These are phyloP conservation scores for Manis javanica DNA, from an alignment of 2,797 vertebrate genomes.

Conservation along the genomic window DNA sequence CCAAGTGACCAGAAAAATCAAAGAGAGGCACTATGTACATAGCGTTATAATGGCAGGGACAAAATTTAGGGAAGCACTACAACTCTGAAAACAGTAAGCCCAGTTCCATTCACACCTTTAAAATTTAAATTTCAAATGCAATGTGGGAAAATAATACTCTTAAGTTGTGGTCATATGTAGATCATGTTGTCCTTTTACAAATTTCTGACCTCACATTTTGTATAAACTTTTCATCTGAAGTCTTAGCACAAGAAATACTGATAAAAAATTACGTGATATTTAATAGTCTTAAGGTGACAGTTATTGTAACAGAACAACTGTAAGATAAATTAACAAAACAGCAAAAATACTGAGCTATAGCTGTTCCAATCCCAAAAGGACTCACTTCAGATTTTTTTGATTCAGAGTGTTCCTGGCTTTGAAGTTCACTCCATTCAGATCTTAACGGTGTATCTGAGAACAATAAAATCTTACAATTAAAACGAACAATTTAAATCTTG, in stretches of 20 bases:
- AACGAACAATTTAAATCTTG: slow-evolving; percentile 43
- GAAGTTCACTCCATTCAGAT: slow-evolving; percentile 86
- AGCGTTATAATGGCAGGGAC: not conserved
- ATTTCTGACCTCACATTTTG: slow-evolving; percentile 6
- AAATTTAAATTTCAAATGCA: slow-evolving; percentile 51
- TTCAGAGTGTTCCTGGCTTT: slow-evolving; percentile 78
- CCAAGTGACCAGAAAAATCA: not conserved
- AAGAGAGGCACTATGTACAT: not conserved
- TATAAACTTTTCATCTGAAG: slow-evolving; percentile 10
- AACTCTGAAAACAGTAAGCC: not conserved
- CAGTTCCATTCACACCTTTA: not conserved
- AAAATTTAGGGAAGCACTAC: not conserved
- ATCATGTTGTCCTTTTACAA: slow-evolving; percentile 12
- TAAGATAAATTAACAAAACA: not conserved
- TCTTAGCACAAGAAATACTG: not conserved
- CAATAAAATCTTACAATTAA: slow-evolving; percentile 76
- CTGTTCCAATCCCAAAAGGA: slow-evolving; percentile 10
- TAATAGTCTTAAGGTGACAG: not conserved
- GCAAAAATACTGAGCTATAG: not conserved
- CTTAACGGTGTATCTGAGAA: slow-evolving; percentile 79
- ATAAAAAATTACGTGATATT: not conserved
- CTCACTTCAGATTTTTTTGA: slow-evolving; percentile 83
- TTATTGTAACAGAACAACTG: not conserved
- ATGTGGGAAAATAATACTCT: slow-evolving; percentile 7
- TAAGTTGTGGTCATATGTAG: not conserved